Evolutionary conservation across 2,888 invertebrate genomes (phyloP).

Genomic region (Eupsilia transversa): DNA sequence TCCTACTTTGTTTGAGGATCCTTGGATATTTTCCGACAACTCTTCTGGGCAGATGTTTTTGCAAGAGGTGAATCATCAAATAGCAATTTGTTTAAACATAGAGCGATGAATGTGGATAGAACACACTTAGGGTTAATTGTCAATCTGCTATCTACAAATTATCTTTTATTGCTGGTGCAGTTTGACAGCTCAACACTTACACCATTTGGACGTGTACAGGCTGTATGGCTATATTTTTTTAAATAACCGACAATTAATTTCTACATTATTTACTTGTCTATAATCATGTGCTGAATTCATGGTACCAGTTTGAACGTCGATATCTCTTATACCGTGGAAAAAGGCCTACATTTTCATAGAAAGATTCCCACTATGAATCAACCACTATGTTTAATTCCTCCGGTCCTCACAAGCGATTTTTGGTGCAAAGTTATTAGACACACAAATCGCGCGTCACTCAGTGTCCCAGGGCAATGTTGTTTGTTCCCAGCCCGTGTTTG

Average conservation of each 20-base stretch:
- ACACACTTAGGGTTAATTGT: conserved; percentile 12
- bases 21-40: conserved; percentile 34
- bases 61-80: conserved; percentile 19
- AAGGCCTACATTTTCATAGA: not conserved
- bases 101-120: not conserved
- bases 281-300: not conserved
- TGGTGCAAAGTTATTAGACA: conserved; percentile 64
- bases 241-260: no score
- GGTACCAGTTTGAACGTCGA: not conserved
- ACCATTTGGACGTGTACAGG: not conserved
- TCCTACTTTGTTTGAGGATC: conserved; percentile 28
- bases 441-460: conserved; percentile 63
- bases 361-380: not conserved
- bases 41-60: conserved; percentile 37
- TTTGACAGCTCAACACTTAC: not conserved
- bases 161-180: not conserved
- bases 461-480: conserved; percentile 61
- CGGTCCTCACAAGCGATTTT: conserved; percentile 50
- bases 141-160: conserved; percentile 4
- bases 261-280: not conserved
- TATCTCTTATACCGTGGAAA: not conserved
- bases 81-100: conserved; percentile 27
- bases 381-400: conserved; percentile 40
- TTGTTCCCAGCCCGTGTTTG: conserved; percentile 71
- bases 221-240: no score